Evolutionary conservation across 2,888 invertebrate species (phyloP).

Genomic region (Hypercompe scribonia): DNA sequence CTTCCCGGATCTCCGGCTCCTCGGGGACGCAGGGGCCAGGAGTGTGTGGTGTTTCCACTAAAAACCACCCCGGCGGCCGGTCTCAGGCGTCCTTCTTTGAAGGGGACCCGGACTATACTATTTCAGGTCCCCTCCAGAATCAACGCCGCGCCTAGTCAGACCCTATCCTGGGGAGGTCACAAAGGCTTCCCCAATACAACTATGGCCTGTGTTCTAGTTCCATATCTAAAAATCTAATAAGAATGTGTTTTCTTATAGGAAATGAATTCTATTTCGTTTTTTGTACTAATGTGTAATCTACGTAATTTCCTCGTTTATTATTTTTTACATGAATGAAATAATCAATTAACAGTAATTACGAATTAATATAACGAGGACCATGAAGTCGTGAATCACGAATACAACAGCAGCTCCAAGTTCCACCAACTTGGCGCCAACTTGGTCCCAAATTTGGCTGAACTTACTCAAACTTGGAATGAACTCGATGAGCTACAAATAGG

Average conservation of each 20-base stretch:
- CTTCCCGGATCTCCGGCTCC: no score
- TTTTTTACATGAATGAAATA: slow-evolving; percentile 50
- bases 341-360: slow-evolving; percentile 81
- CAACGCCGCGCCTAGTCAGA: no score
- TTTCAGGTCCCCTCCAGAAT: no score
- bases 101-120: no score
- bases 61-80: no score
- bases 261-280: not conserved
- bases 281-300: not conserved
- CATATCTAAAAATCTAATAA: not conserved
- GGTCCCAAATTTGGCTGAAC: slow-evolving; percentile 59
- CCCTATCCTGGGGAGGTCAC: no score
- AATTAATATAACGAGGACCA: slow-evolving; percentile 73
- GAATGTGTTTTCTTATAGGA: not conserved
- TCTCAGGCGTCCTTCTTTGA: no score
- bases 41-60: no score
- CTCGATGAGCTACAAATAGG: slow-evolving; percentile 84
- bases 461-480: slow-evolving; percentile 59
- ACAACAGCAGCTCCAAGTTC: slow-evolving; percentile 64
- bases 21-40: no score
- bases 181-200: no score
- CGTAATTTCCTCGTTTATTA: not conserved
- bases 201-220: no score
- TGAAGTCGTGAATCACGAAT: slow-evolving; percentile 77
- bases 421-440: slow-evolving; percentile 65